Evolutionary conservation across 2,797 vertebrate genomes (phyloP).

Genomic region (Chelidonichthys spinosus): DNA sequence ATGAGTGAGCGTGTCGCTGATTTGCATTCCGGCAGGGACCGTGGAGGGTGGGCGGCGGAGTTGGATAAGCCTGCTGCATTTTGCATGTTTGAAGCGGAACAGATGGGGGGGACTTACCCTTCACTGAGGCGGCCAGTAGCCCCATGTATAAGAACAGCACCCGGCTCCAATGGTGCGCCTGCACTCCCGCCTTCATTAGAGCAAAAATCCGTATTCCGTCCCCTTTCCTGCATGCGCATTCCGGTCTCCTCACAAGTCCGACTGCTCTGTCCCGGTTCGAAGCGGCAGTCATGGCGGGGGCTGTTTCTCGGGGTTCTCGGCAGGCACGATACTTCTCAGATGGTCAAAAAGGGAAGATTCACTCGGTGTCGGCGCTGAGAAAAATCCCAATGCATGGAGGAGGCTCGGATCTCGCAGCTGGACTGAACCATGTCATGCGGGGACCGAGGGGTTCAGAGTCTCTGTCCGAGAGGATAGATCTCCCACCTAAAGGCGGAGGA

Average conservation of each 20-base stretch:
- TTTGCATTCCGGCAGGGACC: conserved; percentile 69
- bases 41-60: conserved; percentile 50
- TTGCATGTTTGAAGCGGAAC: conserved; percentile 58
- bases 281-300: conserved; percentile 82
- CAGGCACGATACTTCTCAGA: conserved; percentile 82
- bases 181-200: conserved; percentile 88
- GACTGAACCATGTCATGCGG: conserved; percentile 97
- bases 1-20: conserved; percentile 47
- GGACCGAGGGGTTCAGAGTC: conserved; percentile 83
- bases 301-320: conserved; percentile 39
- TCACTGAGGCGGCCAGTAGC: conserved; percentile 89
- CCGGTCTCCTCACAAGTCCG: conserved; percentile 83
- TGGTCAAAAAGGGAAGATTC: conserved; percentile 83
- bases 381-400: conserved; percentile 96
- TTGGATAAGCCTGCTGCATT: conserved; percentile 70
- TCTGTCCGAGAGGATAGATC: conserved; percentile 77
- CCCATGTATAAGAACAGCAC: conserved; percentile 88
- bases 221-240: conserved; percentile 88
- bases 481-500: conserved; percentile 68
- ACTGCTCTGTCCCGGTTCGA: conserved; percentile 77
- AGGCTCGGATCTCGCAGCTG: conserved; percentile 96
- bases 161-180: conserved; percentile 90
- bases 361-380: conserved; percentile 88
- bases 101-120: conserved; percentile 88
- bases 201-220: conserved; percentile 88